These are phyloP conservation scores for Anser brachyrhynchus DNA, from an alignment of 2,113 vertebrate genomes.

Conservation along the genomic window DNA sequence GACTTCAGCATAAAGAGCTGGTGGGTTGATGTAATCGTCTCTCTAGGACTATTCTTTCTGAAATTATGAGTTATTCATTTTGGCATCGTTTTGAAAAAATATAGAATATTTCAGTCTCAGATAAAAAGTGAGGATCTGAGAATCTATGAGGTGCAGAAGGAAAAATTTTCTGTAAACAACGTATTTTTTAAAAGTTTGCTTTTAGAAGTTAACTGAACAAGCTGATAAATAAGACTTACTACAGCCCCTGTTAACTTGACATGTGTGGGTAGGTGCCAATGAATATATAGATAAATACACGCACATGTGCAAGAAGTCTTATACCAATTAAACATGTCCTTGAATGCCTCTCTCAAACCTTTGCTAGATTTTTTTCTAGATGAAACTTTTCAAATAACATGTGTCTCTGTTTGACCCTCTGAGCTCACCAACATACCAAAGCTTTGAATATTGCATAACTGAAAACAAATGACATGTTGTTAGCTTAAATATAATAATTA, in stretches of 20 bases:
- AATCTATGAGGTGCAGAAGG: background rate
- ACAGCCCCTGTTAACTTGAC: background rate
- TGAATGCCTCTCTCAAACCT: background rate
- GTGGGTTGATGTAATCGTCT: background rate
- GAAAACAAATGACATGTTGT: slow-evolving; percentile 7
- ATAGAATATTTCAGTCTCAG: background rate
- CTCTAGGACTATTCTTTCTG: background rate
- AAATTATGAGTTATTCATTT: background rate
- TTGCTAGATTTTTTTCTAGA: background rate
- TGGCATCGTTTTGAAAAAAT: background rate
- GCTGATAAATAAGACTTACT: background rate
- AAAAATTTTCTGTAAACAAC: background rate
- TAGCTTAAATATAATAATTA: slow-evolving; percentile 31
- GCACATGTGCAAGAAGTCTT: background rate
- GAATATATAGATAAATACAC: fast-evolving
- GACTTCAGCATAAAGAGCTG: background rate
- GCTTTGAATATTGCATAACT: slow-evolving; percentile 34
- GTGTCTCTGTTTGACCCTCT: background rate
- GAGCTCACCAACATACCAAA: background rate
- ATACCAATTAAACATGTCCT: background rate
- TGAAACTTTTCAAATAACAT: background rate
- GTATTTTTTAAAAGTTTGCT: background rate
- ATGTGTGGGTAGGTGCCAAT: background rate
- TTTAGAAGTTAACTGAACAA: background rate
- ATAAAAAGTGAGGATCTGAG: background rate